These are phyloP conservation scores for Hyperoodon ampullatus DNA, from an alignment of 2,113 vertebrate genomes.

Conservation along the genomic window DNA sequence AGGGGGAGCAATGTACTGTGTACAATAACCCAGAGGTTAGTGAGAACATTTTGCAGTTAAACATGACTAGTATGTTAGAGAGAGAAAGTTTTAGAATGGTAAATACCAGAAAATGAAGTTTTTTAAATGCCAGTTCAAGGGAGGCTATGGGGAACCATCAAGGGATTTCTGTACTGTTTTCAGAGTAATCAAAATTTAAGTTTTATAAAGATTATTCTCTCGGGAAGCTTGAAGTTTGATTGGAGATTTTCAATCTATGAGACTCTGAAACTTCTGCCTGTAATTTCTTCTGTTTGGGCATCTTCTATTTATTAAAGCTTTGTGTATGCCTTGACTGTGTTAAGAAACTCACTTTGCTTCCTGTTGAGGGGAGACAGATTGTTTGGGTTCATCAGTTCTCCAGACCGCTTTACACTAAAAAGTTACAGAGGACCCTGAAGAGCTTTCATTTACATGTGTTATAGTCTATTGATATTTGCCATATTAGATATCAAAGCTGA, in stretches of 20 bases:
- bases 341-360: background rate
- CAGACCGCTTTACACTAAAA: background rate
- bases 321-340: background rate
- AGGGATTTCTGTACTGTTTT: slow-evolving; percentile 20
- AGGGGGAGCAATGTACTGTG: background rate
- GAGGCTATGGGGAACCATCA: background rate
- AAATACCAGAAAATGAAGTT: slow-evolving; percentile 7
- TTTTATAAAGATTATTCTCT: slow-evolving; percentile 5
- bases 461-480: background rate
- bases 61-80: background rate
- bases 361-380: background rate
- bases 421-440: background rate
- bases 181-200: background rate
- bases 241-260: background rate
- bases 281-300: background rate
- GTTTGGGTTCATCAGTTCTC: background rate
- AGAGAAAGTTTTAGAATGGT: background rate
- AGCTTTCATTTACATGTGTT: background rate
- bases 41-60: background rate
- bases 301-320: slow-evolving; percentile 23
- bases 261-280: background rate
- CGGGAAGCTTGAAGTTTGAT: background rate
- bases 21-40: background rate
- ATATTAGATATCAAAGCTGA: background rate
- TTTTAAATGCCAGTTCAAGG: background rate